A percentile compares a stretch with the other conserved stretches of the same genome.
Evolutionary conservation across 2,888 invertebrate species (phyloP).

Genomic region (Sphecodes monilicornis): DNA sequence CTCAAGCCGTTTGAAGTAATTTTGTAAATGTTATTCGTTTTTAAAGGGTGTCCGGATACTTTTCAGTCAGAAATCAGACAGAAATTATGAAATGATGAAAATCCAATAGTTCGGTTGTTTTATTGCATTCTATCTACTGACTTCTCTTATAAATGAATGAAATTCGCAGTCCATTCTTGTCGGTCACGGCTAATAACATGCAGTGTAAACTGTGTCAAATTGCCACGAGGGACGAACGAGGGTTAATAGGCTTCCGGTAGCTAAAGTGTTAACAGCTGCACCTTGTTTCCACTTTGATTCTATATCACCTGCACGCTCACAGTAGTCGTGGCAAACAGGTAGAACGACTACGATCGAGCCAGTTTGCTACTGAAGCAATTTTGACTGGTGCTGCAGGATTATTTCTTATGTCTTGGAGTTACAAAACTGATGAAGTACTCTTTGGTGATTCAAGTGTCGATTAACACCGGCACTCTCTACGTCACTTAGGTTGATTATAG

Average conservation of each 20-base stretch:
- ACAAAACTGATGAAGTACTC: neutral
- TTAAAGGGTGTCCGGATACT: no score
- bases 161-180: neutral
- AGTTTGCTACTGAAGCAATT: neutral
- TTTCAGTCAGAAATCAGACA: no score
- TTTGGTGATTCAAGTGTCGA: neutral
- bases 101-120: no score
- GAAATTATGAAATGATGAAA: no score
- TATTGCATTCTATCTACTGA: no score
- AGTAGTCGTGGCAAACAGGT: neutral
- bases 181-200: neutral
- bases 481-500: neutral
- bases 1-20: no score
- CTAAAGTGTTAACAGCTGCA: neutral
- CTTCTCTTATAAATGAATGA: neutral
- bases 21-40: no score
- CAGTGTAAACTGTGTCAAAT: neutral
- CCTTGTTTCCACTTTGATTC: slow-evolving; percentile 2
- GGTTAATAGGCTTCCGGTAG: neutral
- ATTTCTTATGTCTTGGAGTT: no score
- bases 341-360: neutral
- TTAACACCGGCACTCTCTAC: neutral
- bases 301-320: slow-evolving; percentile 18
- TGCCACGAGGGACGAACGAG: neutral
- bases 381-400: no score